Conservation (phyloP, 2,888 invertebrate species). For the Choristoneura rosaceana region DNA sequence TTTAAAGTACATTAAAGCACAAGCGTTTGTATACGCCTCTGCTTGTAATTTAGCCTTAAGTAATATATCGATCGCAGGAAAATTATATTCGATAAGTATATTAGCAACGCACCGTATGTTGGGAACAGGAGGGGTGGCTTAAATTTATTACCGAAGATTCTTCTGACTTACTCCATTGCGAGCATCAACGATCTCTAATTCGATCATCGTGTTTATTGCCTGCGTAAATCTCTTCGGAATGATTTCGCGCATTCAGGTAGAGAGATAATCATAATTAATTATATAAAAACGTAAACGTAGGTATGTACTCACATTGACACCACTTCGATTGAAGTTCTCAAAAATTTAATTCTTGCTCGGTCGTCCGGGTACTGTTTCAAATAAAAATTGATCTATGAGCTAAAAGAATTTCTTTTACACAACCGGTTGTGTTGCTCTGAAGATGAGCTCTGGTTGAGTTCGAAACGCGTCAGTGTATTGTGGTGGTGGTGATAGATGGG, state of each 20-base stretch:
- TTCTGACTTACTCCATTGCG: slow-evolving; percentile 70
- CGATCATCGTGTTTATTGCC: slow-evolving; percentile 58
- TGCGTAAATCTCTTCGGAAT: slow-evolving; percentile 24
- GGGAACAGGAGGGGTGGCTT: slow-evolving; percentile 64
- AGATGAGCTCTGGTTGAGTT: no score
- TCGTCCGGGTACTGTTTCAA: no score
- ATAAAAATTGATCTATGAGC: no score
- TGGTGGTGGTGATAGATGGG: no score
- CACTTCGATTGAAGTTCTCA: no score
- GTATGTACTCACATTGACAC: no score
- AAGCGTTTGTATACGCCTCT: neutral
- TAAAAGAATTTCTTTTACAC: no score
- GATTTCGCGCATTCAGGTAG: slow-evolving; percentile 13
- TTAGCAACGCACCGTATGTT: slow-evolving; percentile 71
- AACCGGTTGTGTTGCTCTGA: no score
- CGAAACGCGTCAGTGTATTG: no score
- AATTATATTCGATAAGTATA: slow-evolving; percentile 57
- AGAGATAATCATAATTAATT: neutral
- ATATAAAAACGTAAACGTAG: neutral
- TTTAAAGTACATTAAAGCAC: neutral
- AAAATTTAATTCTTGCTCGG: no score
- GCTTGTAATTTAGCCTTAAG: slow-evolving; percentile 17
- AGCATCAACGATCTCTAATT: slow-evolving; percentile 67
- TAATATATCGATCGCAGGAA: slow-evolving; percentile 37
- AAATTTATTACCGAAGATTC: slow-evolving; percentile 67